phyloP scores from a whole-genome alignment of 2,888 invertebrate genomes.

The Brachycybe producta region DNA sequence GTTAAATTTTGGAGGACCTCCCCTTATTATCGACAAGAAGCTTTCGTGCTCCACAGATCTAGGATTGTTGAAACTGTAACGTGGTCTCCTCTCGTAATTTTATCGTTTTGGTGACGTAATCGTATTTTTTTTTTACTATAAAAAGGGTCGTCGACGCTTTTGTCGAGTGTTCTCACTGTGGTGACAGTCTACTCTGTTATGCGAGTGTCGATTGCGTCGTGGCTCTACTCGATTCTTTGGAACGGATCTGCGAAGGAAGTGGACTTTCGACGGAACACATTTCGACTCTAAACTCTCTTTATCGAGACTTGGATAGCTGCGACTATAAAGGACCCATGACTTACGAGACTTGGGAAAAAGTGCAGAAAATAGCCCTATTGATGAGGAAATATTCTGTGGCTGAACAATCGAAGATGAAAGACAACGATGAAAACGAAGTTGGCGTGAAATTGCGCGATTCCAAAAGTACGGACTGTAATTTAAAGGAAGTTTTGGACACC shows the following conservation, averaged over 20 bases:
- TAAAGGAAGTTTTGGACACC: too few species aligned
- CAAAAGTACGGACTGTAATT: too few species aligned
- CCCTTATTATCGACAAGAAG: slow-evolving; percentile 40
- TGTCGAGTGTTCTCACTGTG: slow-evolving; percentile 77
- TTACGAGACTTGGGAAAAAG: slow-evolving; percentile 60
- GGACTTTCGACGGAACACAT: slow-evolving; percentile 50
- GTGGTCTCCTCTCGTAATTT: slow-evolving; percentile 20
- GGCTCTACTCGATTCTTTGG: slow-evolving; percentile 65
- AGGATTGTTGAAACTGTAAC: slow-evolving; percentile 33
- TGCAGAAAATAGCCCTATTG: background rate
- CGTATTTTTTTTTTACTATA: slow-evolving; percentile 10
- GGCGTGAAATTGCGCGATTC: too few species aligned
- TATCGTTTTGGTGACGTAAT: slow-evolving; percentile 9
- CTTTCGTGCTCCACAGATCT: slow-evolving; percentile 26
- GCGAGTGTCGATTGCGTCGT: slow-evolving; percentile 33
- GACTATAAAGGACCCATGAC: slow-evolving; percentile 68
- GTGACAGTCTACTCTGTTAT: slow-evolving; percentile 44
- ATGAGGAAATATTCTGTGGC: too few species aligned
- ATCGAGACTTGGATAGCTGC: slow-evolving; percentile 50
- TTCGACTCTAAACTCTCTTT: slow-evolving; percentile 50
- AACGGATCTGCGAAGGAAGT: slow-evolving; percentile 62
- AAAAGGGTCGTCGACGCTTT: slow-evolving; percentile 78
- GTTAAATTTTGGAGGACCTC: slow-evolving; percentile 52
- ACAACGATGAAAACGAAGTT: background rate
- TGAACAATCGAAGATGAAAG: background rate